Evolutionary conservation across 2,797 vertebrate species (phyloP).

Genomic region (Sciurus vulgaris): DNA sequence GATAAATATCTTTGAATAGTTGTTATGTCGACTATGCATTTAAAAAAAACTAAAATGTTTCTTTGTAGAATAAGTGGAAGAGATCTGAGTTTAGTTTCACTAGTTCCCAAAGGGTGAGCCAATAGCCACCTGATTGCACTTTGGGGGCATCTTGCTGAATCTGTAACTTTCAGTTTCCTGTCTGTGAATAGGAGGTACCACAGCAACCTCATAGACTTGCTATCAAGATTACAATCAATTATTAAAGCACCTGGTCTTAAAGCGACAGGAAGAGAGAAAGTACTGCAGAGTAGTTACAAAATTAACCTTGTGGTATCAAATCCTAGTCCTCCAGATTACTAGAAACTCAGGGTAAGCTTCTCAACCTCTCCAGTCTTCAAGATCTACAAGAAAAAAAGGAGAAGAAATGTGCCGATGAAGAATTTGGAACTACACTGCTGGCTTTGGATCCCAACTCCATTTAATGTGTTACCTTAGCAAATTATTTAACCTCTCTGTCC

Average conservation of each 20-base stretch:
- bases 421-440: neutral
- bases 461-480: neutral
- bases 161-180: neutral
- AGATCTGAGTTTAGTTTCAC: neutral
- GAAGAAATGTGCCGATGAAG: neutral
- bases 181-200: neutral
- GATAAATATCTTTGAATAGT: neutral
- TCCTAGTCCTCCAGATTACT: neutral
- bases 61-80: neutral
- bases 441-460: neutral
- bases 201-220: neutral
- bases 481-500: constrained; percentile 18
- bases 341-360: neutral
- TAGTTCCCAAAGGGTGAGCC: neutral
- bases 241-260: neutral
- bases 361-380: neutral
- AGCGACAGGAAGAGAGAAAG: neutral
- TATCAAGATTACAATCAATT: constrained; percentile 32
- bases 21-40: neutral
- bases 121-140: neutral
- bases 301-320: neutral
- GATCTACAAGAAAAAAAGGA: neutral
- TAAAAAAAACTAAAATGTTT: constrained; percentile 30
- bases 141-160: neutral
- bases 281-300: neutral